These are phyloP conservation scores for Ditylenchus dipsaci DNA, from an alignment of 1,140 invertebrate species.

Conservation along the genomic window DNA sequence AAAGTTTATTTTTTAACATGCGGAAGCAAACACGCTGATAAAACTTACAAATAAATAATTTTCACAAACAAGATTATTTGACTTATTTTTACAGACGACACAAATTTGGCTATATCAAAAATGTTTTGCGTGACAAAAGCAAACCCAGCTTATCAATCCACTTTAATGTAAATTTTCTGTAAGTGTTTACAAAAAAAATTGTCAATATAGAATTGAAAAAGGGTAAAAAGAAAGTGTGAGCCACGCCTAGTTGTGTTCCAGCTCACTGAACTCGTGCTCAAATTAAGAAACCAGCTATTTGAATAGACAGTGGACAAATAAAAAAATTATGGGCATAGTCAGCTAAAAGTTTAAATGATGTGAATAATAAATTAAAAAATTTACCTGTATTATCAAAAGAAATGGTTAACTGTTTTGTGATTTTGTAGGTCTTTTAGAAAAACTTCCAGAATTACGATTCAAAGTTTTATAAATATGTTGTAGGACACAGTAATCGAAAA, in stretches of 20 bases:
- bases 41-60: too few relatives aligned
- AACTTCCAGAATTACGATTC: background rate
- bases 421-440: constrained; percentile 2
- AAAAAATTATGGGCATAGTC: background rate
- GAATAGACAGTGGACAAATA: constrained; percentile 4
- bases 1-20: too few relatives aligned
- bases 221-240: background rate
- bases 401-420: background rate
- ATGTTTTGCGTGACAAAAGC: too few relatives aligned
- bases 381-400: constrained; percentile 6
- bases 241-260: background rate
- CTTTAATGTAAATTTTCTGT: background rate
- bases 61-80: too few relatives aligned
- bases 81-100: too few relatives aligned
- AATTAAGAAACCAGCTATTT: background rate
- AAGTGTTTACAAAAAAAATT: background rate
- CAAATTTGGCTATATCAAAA: too few relatives aligned
- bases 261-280: background rate
- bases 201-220: background rate
- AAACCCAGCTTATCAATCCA: too few relatives aligned
- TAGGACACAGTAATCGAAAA: background rate
- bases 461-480: background rate
- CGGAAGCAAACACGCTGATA: too few relatives aligned
- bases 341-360: background rate
- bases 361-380: too few relatives aligned